Evolutionary conservation across 2,113 vertebrate species (phyloP).

Genomic region (Trichomycterus rosablanca): DNA sequence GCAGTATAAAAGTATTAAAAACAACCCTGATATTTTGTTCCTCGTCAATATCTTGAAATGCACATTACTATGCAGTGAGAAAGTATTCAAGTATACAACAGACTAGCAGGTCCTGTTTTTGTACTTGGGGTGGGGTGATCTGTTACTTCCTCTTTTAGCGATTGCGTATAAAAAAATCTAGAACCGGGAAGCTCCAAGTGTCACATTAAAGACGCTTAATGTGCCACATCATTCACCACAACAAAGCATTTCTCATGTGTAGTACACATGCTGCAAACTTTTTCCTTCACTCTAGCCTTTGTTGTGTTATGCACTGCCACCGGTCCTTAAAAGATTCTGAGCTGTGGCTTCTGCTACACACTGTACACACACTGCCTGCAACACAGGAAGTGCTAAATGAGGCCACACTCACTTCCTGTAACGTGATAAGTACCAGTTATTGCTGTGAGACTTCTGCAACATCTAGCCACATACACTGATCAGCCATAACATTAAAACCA

Average conservation of each 20-base stretch:
- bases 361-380: constrained; percentile 15
- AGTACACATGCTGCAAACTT: constrained; percentile 7
- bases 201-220: not conserved
- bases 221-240: not conserved
- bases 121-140: constrained; percentile 13
- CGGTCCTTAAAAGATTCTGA: constrained; percentile 12
- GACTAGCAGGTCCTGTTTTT: constrained; percentile 25
- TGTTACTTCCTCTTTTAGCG: constrained; percentile 23
- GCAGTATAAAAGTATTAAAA: too few relatives aligned
- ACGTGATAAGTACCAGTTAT: too few relatives aligned
- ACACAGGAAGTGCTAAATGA: constrained; percentile 43
- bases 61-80: not conserved
- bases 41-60: too few relatives aligned
- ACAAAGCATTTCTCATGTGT: not conserved
- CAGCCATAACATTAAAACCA: too few relatives aligned
- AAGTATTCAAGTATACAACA: constrained; percentile 16
- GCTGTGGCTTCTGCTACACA: constrained; percentile 22
- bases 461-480: too few relatives aligned
- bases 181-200: not conserved
- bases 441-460: constrained; percentile 18
- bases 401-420: constrained; percentile 43
- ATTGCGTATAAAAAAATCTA: constrained; percentile 4
- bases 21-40: too few relatives aligned
- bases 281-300: not conserved
- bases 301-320: not conserved